Conservation (phyloP, 2,113 vertebrate genomes). For the Oryzias woworae region DNA sequence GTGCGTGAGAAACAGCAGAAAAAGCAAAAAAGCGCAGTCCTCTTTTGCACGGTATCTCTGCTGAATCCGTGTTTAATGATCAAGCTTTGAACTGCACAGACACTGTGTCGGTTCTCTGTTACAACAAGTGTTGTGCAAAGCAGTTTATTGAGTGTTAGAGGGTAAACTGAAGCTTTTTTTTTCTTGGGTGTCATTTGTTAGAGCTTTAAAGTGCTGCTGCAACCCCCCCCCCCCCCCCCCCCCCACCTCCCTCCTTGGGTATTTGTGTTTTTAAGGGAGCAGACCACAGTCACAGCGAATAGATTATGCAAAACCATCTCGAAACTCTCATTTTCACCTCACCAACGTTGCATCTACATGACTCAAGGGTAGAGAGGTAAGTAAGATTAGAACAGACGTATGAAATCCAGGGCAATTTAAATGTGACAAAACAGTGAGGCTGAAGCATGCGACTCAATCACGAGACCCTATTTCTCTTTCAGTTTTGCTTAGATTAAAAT, state of each 20-base stretch:
- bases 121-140: background rate
- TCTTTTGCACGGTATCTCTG: slow-evolving; percentile 38
- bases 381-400: slow-evolving; percentile 44
- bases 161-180: slow-evolving; percentile 1
- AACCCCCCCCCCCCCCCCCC: slow-evolving; percentile 14
- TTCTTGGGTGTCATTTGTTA: slow-evolving; percentile 9
- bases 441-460: slow-evolving; percentile 40
- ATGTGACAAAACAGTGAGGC: slow-evolving; percentile 34
- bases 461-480: slow-evolving; percentile 27
- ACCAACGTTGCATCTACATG: slow-evolving; percentile 22
- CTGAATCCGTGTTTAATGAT: slow-evolving; percentile 13
- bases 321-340: slow-evolving; percentile 60
- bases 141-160: background rate
- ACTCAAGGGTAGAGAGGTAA: slow-evolving; percentile 44
- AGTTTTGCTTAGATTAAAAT: slow-evolving; percentile 29
- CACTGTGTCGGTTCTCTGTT: background rate
- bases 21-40: slow-evolving; percentile 27
- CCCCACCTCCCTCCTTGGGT: background rate
- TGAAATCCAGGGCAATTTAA: slow-evolving; percentile 30
- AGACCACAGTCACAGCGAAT: slow-evolving; percentile 44
- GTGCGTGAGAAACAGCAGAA: slow-evolving; percentile 19
- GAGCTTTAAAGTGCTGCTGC: slow-evolving; percentile 49
- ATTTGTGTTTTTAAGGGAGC: slow-evolving; percentile 27
- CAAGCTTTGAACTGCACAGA: slow-evolving; percentile 24
- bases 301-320: slow-evolving; percentile 65